A percentile compares a stretch with the other conserved stretches of the same genome.
phyloP scores from a whole-genome alignment of 1,140 invertebrate genomes.

The Leptonema lineaticorne region DNA sequence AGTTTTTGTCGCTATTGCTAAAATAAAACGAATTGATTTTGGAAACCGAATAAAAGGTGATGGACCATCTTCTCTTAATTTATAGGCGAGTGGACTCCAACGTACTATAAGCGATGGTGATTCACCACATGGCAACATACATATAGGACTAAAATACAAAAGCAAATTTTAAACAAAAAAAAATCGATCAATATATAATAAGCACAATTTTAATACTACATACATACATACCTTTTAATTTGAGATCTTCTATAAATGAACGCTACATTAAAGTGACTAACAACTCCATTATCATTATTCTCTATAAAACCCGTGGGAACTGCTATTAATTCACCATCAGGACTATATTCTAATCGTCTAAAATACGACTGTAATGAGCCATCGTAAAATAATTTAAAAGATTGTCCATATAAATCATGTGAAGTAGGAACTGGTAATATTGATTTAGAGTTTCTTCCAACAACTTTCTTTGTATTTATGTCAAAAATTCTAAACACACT shows the following conservation, averaged over 20 bases:
- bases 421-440: slow-evolving; percentile 62
- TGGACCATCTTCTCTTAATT: slow-evolving; percentile 61
- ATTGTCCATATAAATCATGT: slow-evolving; percentile 62
- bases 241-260: slow-evolving; percentile 78
- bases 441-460: slow-evolving; percentile 71
- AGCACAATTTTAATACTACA: neutral
- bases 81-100: slow-evolving; percentile 79
- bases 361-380: slow-evolving; percentile 95
- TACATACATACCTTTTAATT: slow-evolving; percentile 66
- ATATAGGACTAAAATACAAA: slow-evolving; percentile 71
- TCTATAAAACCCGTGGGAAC: slow-evolving; percentile 80
- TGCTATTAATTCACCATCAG: slow-evolving; percentile 85
- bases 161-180: slow-evolving; percentile 16
- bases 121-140: slow-evolving; percentile 76
- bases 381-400: slow-evolving; percentile 82
- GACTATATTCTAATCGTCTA: slow-evolving; percentile 81
- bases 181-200: no score
- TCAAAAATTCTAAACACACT: slow-evolving; percentile 77
- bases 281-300: slow-evolving; percentile 57
- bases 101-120: slow-evolving; percentile 77
- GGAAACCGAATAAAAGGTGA: slow-evolving; percentile 57
- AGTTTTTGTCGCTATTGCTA: slow-evolving; percentile 86
- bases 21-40: slow-evolving; percentile 82
- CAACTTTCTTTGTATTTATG: slow-evolving; percentile 66
- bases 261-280: slow-evolving; percentile 70